Percentiles rank a stretch among this genome's conserved stretches.
These are phyloP conservation scores for Euborellia annulipes DNA, from an alignment of 1,140 invertebrate genomes.

Conservation along the genomic window DNA sequence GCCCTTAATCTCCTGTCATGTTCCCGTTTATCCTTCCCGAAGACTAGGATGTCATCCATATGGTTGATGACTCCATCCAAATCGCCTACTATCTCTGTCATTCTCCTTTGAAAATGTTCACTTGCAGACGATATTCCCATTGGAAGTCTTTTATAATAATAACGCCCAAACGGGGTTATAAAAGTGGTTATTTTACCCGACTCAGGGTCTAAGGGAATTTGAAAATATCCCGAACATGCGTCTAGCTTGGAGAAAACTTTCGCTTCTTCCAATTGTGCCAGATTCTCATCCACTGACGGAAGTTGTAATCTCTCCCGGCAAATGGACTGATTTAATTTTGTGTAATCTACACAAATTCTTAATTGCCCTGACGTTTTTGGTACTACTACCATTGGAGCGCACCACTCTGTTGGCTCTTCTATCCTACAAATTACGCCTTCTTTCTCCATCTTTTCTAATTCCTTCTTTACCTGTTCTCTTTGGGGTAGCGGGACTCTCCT, in stretches of 20 bases:
- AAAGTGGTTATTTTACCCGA: slow-evolving; percentile 23
- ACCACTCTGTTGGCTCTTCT: slow-evolving; percentile 24
- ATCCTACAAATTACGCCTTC: slow-evolving; percentile 21
- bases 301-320: slow-evolving; percentile 14
- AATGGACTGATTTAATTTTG: slow-evolving; percentile 18
- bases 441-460: too few species aligned
- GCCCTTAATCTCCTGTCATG: slow-evolving; percentile 2
- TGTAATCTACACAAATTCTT: slow-evolving; percentile 27
- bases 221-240: slow-evolving; percentile 21
- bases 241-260: slow-evolving; percentile 21
- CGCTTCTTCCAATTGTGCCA: slow-evolving; percentile 13
- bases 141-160: slow-evolving; percentile 21
- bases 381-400: slow-evolving; percentile 25
- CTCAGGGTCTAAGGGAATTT: slow-evolving; percentile 20
- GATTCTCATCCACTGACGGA: slow-evolving; percentile 11
- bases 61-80: slow-evolving; percentile 10
- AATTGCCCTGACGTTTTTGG: slow-evolving; percentile 22
- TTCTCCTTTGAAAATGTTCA: too few species aligned
- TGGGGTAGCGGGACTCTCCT: too few species aligned
- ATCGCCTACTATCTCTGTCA: slow-evolving; percentile 10
- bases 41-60: slow-evolving; percentile 10
- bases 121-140: slow-evolving; percentile 22
- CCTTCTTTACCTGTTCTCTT: too few species aligned
- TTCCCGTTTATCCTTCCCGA: slow-evolving; percentile 3
- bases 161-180: slow-evolving; percentile 23